phyloP scores from a whole-genome alignment of 2,888 invertebrate genomes.

The Penaeus monodon region DNA sequence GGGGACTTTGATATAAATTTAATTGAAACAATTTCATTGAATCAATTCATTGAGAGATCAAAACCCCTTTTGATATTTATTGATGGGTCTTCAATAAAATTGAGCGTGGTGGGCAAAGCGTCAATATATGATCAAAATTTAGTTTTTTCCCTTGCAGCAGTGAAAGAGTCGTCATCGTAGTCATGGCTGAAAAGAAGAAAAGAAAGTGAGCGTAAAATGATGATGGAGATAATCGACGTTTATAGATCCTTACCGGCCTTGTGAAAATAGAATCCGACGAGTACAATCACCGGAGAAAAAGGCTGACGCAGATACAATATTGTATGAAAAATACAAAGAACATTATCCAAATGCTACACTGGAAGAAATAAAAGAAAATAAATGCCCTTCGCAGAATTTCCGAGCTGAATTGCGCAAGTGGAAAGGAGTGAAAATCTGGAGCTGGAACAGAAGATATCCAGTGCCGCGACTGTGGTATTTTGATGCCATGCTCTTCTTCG shows the following conservation, averaged over 20 bases:
- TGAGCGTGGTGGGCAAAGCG: conserved; percentile 18
- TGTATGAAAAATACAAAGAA: too few relatives aligned
- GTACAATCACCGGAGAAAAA: too few relatives aligned
- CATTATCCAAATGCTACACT: conserved; percentile 28
- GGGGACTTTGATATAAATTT: conserved; percentile 21
- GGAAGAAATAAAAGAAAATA: conserved; percentile 28
- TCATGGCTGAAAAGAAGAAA: too few relatives aligned
- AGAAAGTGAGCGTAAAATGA: too few relatives aligned
- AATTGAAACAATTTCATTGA: conserved; percentile 25
- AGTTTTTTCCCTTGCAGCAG: conserved; percentile 8
- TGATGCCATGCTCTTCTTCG: too few relatives aligned
- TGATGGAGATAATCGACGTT: too few relatives aligned
- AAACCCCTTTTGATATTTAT: conserved; percentile 27
- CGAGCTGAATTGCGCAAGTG: not conserved
- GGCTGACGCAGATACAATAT: too few relatives aligned
- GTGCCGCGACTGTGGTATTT: too few relatives aligned
- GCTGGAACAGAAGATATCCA: too few relatives aligned
- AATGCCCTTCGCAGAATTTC: conserved; percentile 24
- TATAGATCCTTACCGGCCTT: too few relatives aligned
- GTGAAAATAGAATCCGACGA: too few relatives aligned
- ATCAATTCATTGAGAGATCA: conserved; percentile 16
- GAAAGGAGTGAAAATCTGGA: too few relatives aligned
- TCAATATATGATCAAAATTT: not conserved
- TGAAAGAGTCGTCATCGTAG: not conserved
- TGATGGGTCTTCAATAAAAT: conserved; percentile 28